phyloP scores from a whole-genome alignment of 2,113 vertebrate species.

The Panthera uncia region DNA sequence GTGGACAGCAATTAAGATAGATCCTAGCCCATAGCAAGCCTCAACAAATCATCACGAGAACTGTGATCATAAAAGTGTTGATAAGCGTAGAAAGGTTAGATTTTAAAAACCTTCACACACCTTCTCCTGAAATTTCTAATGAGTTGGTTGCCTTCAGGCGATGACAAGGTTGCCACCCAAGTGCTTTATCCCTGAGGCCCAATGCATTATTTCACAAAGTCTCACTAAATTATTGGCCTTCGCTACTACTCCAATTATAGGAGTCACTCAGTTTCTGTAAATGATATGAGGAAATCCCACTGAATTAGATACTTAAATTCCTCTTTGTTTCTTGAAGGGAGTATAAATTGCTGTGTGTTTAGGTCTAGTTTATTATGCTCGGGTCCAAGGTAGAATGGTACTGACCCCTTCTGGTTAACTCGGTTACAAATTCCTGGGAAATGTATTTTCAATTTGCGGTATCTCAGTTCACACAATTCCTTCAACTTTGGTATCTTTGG shows the following conservation, averaged over 20 bases:
- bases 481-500: neutral
- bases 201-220: neutral
- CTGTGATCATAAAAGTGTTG: neutral
- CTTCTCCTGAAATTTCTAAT: neutral
- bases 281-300: neutral
- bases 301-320: neutral
- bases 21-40: neutral
- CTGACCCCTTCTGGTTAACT: constrained; percentile 1
- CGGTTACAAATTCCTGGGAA: neutral
- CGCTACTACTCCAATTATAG: neutral
- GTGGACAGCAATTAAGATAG: neutral
- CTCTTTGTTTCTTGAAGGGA: neutral
- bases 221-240: neutral
- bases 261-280: neutral
- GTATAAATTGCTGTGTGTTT: neutral
- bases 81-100: neutral
- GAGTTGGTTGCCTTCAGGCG: neutral
- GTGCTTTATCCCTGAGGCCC: neutral
- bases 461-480: neutral
- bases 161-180: neutral
- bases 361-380: neutral
- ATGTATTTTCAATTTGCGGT: neutral
- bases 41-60: neutral
- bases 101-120: neutral
- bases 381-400: constrained; percentile 11